Percentiles rank a stretch among this genome's conserved stretches.
phyloP scores from a whole-genome alignment of 2,888 invertebrate genomes.

The Cephus rjabovi region DNA sequence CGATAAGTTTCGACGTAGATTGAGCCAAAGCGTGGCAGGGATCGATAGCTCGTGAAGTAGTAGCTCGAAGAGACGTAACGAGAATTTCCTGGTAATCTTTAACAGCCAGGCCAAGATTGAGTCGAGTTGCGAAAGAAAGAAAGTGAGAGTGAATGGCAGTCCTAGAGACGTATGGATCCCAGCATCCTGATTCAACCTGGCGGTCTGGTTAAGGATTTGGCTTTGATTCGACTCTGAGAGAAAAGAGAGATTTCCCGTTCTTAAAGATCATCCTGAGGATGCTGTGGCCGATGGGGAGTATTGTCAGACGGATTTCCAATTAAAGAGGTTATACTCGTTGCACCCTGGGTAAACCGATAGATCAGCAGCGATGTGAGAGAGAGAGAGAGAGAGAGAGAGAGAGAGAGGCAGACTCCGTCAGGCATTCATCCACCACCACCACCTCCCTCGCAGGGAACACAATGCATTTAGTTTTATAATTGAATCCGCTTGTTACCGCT shows the following conservation, averaged over 20 bases:
- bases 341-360: neutral
- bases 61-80: neutral
- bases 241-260: neutral
- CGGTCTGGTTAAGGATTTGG: neutral
- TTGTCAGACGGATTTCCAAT: constrained; percentile 57
- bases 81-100: constrained; percentile 44
- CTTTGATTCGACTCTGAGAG: neutral
- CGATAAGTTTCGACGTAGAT: neutral
- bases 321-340: constrained; percentile 34
- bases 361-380: constrained; percentile 21
- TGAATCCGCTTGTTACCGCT: constrained; percentile 54
- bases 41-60: neutral
- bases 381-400: constrained; percentile 10
- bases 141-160: constrained; percentile 8
- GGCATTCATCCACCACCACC: constrained; percentile 15
- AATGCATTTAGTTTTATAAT: constrained; percentile 51
- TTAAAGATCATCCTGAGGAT: neutral
- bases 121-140: constrained; percentile 17
- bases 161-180: neutral
- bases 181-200: neutral
- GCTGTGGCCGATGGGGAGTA: constrained; percentile 19
- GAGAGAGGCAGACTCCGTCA: constrained; percentile 2
- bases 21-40: neutral
- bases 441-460: constrained; percentile 8
- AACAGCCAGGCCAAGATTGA: constrained; percentile 32